Evolutionary conservation across 2,797 vertebrate genomes (phyloP), one percentile per base, ranked within the genome.

Genomic region (Rhynchotus rufescens): DNA sequence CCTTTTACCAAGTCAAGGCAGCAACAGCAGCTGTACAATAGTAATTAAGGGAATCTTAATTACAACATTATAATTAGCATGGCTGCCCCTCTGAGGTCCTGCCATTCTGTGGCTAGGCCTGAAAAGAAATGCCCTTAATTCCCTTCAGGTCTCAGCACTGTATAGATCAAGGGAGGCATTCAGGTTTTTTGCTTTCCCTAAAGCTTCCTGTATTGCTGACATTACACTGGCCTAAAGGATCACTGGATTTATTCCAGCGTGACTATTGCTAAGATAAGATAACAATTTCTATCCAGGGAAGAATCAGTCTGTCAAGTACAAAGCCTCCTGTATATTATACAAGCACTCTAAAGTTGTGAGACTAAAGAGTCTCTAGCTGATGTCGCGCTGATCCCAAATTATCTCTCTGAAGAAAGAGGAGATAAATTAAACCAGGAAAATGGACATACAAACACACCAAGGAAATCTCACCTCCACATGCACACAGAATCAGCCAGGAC

Each of bases 1-100:
- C 96, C 95, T 98, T 97, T 96, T 97, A 98, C 97, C 97, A 98
- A 97, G 96, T 96, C 97, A 97, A 97, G 90, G 92, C 85, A 96
- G 96, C 91, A 94, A 84, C 71, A 91, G 91, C 89, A 93, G 69
- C 84, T 92, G 80, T 79, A 69, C 65, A 71, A 74, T 76, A 84
- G 89, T 26, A 65, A 8, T 71, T 30, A 87, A 0, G 15, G 74
- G 28, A 69, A 77, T 75, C 2, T 34, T 89, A 89, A 86, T 88
- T 67, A 88, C 40, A 61, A 71, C 78, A 47, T 83, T 82, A 52
- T 32, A 80, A 84, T 96, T 92, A 68, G 73, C 22, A 78, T 87
- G 88, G 80, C 90, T 94, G 95, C 91, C 79, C 74, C 60, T 90
- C 79, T 26, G 62, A 95, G 80, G 73, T 69, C 90, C 80, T 93